Evolutionary conservation across 2,797 vertebrate genomes (phyloP).

Genomic region (Neosilurus mollespiculum): DNA sequence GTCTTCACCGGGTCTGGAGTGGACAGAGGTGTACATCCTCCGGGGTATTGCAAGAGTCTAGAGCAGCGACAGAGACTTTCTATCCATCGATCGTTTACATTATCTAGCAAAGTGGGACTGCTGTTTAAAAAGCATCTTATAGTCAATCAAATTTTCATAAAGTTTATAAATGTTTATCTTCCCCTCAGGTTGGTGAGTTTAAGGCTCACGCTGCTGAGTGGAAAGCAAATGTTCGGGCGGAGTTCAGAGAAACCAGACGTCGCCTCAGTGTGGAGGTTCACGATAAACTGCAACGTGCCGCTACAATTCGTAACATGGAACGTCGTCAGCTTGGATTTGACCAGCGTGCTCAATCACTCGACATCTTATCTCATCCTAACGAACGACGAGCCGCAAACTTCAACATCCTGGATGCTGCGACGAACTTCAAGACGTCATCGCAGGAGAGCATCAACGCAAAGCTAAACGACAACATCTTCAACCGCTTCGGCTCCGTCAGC

Average conservation of each 20-base stretch:
- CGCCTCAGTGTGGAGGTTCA: slow-evolving; percentile 92
- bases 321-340: slow-evolving; percentile 88
- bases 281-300: slow-evolving; percentile 90
- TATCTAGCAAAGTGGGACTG: no score
- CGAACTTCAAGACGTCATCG: slow-evolving; percentile 86
- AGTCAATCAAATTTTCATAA: background rate
- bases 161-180: slow-evolving; percentile 15
- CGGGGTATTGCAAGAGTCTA: no score
- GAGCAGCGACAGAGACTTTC: no score
- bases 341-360: slow-evolving; percentile 89
- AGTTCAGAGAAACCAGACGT: slow-evolving; percentile 89
- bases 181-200: slow-evolving; percentile 86
- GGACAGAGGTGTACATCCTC: no score
- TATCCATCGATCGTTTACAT: no score
- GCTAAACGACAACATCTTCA: slow-evolving; percentile 94
- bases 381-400: slow-evolving; percentile 85
- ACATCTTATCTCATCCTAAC: slow-evolving; percentile 83
- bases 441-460: slow-evolving; percentile 93
- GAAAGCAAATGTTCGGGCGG: slow-evolving; percentile 92
- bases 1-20: no score
- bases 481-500: slow-evolving; percentile 87
- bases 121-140: no score
- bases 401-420: slow-evolving; percentile 77
- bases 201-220: slow-evolving; percentile 94
- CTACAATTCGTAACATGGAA: slow-evolving; percentile 95